Percentiles rank a stretch among this genome's conserved stretches.
Evolutionary conservation across 2,113 vertebrate genomes (phyloP).

Genomic region (Antigone vipio): DNA sequence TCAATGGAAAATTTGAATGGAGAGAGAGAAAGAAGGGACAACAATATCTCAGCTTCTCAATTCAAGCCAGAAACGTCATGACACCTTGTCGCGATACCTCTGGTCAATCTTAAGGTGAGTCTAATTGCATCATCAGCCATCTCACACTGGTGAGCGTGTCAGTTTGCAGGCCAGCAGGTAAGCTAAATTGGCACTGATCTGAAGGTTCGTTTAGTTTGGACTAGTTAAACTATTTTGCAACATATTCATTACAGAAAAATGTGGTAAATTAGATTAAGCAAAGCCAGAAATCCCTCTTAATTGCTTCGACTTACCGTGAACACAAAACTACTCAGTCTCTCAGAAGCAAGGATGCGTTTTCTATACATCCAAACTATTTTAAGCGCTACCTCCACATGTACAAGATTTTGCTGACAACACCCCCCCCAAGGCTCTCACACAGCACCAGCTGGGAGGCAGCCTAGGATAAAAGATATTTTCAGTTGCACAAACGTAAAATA

Average conservation of each 20-base stretch:
- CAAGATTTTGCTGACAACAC: neutral
- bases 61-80: accelerated
- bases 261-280: neutral
- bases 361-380: neutral
- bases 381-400: neutral
- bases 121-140: neutral
- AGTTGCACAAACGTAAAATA: neutral
- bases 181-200: neutral
- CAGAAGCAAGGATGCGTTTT: neutral
- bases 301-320: neutral
- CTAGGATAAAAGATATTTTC: neutral
- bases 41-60: neutral
- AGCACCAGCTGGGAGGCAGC: too few species aligned
- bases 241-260: neutral
- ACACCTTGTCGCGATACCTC: accelerated
- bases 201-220: neutral
- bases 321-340: neutral
- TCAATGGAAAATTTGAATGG: neutral
- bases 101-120: neutral
- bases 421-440: accelerated
- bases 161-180: neutral
- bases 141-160: accelerated
- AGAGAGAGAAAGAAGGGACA: neutral
- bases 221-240: neutral
- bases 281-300: neutral